A percentile compares a stretch with the other conserved stretches of the same genome.
Evolutionary conservation across 2,888 invertebrate species (phyloP).

Genomic region (Lasioglossum zephyrum): DNA sequence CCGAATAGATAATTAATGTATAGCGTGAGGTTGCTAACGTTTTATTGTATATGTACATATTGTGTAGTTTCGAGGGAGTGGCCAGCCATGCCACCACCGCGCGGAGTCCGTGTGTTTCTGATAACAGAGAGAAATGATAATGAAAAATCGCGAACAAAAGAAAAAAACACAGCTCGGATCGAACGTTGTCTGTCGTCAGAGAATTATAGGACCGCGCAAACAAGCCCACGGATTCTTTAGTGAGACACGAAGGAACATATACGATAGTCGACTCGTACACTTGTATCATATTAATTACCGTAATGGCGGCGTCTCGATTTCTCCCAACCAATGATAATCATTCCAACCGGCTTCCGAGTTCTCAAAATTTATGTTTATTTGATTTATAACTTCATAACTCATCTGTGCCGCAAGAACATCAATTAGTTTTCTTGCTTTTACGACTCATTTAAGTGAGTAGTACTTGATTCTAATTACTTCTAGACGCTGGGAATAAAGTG

Average conservation of each 20-base stretch:
- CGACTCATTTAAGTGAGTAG: neutral
- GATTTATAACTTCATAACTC: neutral
- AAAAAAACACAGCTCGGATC: conserved; percentile 3
- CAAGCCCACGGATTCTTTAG: conserved; percentile 60
- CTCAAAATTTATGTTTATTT: neutral
- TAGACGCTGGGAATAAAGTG: neutral
- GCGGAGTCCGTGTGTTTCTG: conserved; percentile 58
- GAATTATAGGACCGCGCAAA: conserved; percentile 27
- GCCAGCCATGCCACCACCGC: conserved; percentile 45
- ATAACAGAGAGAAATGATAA: neutral
- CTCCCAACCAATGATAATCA: neutral
- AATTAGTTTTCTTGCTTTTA: neutral
- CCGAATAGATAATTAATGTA: conserved; percentile 76
- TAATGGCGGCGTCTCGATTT: conserved; percentile 40
- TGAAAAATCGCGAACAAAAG: neutral
- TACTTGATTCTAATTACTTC: neutral
- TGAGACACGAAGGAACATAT: conserved; percentile 36
- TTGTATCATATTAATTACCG: conserved; percentile 60
- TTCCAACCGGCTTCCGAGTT: neutral
- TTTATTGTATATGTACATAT: conserved; percentile 75
- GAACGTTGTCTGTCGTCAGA: neutral
- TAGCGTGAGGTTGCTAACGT: conserved; percentile 67
- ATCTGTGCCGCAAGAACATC: neutral
- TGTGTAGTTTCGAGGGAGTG: conserved; percentile 56
- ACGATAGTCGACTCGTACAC: conserved; percentile 58